Evolutionary conservation across 1,140 invertebrate species (phyloP), one percentile per base, ranked within the genome.

Genomic region (Brachionus rotundiformis): DNA sequence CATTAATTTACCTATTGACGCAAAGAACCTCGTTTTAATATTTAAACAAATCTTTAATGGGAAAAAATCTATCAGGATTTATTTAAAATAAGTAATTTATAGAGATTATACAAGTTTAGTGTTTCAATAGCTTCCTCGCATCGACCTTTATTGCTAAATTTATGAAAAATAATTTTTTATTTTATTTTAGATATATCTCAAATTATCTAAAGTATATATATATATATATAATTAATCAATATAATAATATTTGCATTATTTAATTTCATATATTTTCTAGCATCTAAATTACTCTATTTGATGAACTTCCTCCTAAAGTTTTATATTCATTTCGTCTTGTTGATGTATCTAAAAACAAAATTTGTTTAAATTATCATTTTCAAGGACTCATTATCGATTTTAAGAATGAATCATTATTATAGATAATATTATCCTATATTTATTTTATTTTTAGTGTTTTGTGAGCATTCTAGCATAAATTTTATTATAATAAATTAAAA

Each of bases 321-420:
- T 49, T 54, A n/a, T n/a, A n/a, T n/a, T n/a, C n/a, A n/a, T n/a
- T n/a, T n/a, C n/a, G n/a, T n/a, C n/a, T n/a, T n/a, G n/a, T 54
- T 54, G n/a, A 54, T 19, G 47, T 54, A 54, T 54, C 47, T 54
- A 54, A 54, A 54, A 5, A 54, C 47, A 54, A 54, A 54, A 19
- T 54, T 54, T 54, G 47, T 54, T 54, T 54, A 54, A 54, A 54
- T 54, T 54, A 54, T 54, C 47, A 54, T 54, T 54, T 54, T 54
- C 47, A 54, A 54, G 47, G 47, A 54, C 47, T 54, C 19, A 49
- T 49, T 54, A 54, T 54, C 16, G 47, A 54, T 54, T 54, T 54
- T 54, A 16, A 54, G 7, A 54, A 54, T 54, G 47, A 54, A 54
- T 54, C 47, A 54, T 54, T 19, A 49, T 49, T 19, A 54, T 54